Conservation (phyloP, 2,797 vertebrate genomes). For the Chaetodon trifasciatus region DNA sequence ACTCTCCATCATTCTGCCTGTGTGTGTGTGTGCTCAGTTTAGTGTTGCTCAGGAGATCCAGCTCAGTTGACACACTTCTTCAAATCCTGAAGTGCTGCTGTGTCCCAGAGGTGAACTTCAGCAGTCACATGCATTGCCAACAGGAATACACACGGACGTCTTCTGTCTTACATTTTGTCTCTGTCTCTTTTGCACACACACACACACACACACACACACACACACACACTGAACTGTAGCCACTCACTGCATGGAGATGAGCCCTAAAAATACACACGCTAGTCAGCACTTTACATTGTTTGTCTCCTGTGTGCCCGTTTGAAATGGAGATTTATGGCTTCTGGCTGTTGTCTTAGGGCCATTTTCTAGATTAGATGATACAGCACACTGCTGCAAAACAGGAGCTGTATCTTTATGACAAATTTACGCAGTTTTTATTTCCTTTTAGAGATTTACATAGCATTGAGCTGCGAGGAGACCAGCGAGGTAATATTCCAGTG, state of each 20-base stretch:
- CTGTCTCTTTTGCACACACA: constrained; percentile 8
- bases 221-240: constrained; percentile 34
- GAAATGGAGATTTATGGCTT: constrained; percentile 82
- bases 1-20: constrained; percentile 42
- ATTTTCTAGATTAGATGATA: constrained; percentile 73
- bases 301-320: constrained; percentile 75
- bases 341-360: constrained; percentile 75
- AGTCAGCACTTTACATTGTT: constrained; percentile 81
- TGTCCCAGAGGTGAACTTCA: constrained; percentile 24
- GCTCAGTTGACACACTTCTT: constrained; percentile 44
- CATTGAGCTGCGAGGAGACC: constrained; percentile 17
- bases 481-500: constrained; percentile 45
- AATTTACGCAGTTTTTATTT: constrained; percentile 41
- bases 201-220: constrained; percentile 19
- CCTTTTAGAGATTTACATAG: constrained; percentile 40
- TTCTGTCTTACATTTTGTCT: constrained; percentile 24
- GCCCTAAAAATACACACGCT: constrained; percentile 75
- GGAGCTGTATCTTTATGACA: constrained; percentile 54
- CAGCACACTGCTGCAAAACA: constrained; percentile 55
- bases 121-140: constrained; percentile 10
- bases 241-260: constrained; percentile 68
- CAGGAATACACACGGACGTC: constrained; percentile 18
- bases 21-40: constrained; percentile 31
- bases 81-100: constrained; percentile 34
- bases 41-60: constrained; percentile 37